Percentiles rank a stretch among this genome's conserved stretches.
Evolutionary conservation across 2,113 vertebrate species (phyloP).

Genomic region (Furnarius figulus): DNA sequence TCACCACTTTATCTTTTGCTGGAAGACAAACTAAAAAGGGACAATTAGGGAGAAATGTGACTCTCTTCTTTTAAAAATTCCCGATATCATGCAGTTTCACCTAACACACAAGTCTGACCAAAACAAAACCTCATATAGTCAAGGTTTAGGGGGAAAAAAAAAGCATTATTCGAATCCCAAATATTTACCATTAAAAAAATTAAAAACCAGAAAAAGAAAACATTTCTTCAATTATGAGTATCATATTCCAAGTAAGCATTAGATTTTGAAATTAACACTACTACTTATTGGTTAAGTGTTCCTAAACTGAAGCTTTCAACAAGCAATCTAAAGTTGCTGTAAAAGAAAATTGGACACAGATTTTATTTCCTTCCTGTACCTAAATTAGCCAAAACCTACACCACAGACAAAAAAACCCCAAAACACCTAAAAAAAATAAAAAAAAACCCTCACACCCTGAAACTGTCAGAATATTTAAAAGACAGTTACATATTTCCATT

Average conservation of each 20-base stretch:
- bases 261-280: not conserved
- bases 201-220: not conserved
- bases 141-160: not conserved
- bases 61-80: not conserved
- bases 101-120: not conserved
- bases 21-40: not conserved
- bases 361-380: not conserved
- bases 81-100: not conserved
- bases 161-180: not conserved
- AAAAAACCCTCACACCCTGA: not conserved
- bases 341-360: not conserved
- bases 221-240: not conserved
- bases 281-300: not conserved
- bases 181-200: not conserved
- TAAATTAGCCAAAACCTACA: not conserved
- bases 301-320: not conserved
- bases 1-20: not conserved
- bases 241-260: not conserved
- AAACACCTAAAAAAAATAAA: not conserved
- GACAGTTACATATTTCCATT: not conserved
- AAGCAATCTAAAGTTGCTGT: not conserved
- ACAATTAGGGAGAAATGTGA: not conserved
- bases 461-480: not conserved
- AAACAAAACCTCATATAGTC: not conserved
- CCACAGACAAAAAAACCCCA: accelerated